Percentiles rank a stretch among this genome's conserved stretches.
phyloP scores from a whole-genome alignment of 2,797 vertebrate species.

The Rhadinocentrus ornatus region DNA sequence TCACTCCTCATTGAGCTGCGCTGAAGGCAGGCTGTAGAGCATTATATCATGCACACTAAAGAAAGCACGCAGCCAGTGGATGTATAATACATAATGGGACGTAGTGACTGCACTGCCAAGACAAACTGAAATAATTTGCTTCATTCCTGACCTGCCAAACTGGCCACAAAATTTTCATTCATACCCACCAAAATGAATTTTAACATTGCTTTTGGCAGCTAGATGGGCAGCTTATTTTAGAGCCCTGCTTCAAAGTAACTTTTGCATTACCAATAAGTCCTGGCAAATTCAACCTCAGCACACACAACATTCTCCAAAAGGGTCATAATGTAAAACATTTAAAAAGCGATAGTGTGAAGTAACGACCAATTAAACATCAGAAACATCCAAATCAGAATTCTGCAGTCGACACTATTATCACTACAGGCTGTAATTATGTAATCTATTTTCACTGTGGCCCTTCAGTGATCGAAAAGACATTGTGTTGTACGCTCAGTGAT shows the following conservation, averaged over 20 bases:
- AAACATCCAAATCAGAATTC: not conserved
- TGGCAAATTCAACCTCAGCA: not conserved
- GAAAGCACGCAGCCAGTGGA: too few relatives aligned
- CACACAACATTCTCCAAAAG: not conserved
- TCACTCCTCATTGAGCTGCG: too few relatives aligned
- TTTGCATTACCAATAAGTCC: not conserved
- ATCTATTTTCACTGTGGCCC: not conserved
- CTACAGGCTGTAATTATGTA: not conserved
- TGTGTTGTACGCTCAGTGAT: constrained; percentile 14
- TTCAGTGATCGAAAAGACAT: constrained; percentile 1
- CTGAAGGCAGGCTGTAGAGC: too few relatives aligned
- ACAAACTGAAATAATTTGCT: too few relatives aligned
- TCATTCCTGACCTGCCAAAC: too few relatives aligned
- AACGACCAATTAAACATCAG: not conserved
- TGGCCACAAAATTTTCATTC: too few relatives aligned
- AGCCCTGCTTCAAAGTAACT: not conserved
- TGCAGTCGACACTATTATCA: not conserved
- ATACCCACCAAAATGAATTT: too few relatives aligned
- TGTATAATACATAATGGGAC: too few relatives aligned
- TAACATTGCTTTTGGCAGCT: not conserved
- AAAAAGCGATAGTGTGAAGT: not conserved
- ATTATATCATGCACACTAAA: too few relatives aligned
- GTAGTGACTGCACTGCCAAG: too few relatives aligned
- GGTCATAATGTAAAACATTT: not conserved
- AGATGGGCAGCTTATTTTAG: not conserved